Evolutionary conservation across 2,113 vertebrate species (phyloP), one percentile per base, ranked within the genome.

Genomic region (Apaloderma vittatum): DNA sequence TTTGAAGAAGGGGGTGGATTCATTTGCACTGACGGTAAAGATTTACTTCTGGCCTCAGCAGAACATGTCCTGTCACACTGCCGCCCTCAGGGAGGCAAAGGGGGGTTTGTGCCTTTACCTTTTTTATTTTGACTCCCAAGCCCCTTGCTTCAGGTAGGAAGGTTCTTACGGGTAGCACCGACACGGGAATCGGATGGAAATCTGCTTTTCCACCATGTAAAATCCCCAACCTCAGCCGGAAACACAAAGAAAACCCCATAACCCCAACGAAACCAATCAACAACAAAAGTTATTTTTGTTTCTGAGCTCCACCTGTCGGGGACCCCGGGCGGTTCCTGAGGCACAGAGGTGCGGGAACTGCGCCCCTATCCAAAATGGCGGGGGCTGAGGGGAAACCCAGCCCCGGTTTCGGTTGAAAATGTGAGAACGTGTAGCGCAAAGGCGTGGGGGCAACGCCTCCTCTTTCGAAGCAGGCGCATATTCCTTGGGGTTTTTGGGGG

Each of bases 61-160:
- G 45, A 46, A 52, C 70, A 24, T 0, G 0, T 71, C 75, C 61
- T 1, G 4, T 88, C 77, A 46, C 1, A 12, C 11, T 1, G 0
- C 34, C 1, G 8, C 48, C 37, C 83, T 34, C 4, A 4, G 48
- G 43, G 48, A 62, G 34, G 26, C 67, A 76, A 29, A 87, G 34
- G 57, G 20, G 4, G 4, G 37, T 88, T 81, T 0, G 2, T 91
- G 27, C 59, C 45, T 66, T 18, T 58, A 23, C 37, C 65, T 45
- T 70, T 61, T 77, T 26, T 79, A 34, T 40, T 40, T 40, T 40
- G 67, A 76, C 14, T 43, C 22, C 13, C n/a, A 6, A 32, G 54
- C 37, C 37, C 70, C 52, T 68, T 6, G 2, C n/a, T 46, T 62
- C 11, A 48, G 12, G 8, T 73, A 26, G 26, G 67, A 55, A 65